Evolutionary conservation across 2,113 vertebrate genomes (phyloP), one percentile per base, ranked within the genome.

Genomic region (Uropsilus gracilis): DNA sequence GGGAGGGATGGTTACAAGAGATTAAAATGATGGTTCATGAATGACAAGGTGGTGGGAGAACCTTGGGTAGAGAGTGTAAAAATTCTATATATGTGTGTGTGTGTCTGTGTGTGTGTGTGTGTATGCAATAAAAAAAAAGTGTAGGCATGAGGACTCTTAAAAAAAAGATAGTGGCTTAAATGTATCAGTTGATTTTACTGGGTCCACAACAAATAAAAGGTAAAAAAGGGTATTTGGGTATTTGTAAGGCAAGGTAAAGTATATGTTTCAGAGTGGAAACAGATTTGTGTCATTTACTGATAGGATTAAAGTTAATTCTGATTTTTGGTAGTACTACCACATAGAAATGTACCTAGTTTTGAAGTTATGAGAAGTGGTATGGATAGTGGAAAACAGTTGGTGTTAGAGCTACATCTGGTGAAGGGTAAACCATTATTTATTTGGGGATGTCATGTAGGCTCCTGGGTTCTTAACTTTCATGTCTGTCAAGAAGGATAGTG

Each of bases 161-260:
- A n/a, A n/a, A n/a, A n/a, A n/a, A n/a, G n/a, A n/a, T n/a, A n/a
- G n/a, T n/a, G n/a, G n/a, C n/a, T 86, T 48, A 89, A 71, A 72
- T 32, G 24, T 94, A 50, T 30, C 32, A 8, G 48, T 82, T 85
- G 77, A 78, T 69, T 66, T 86, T 64, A 90, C 12, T 71, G 53
- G 63, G 75, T 92, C 42, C n/a, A 64, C 26, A 95, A 59, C 20
- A 86, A 78, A 89, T 66, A 48, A 30, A 6, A 57, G n/a, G 61
- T 39, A 37, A 26, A 73, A 85, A 48, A 17, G 37, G 22, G 0
- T 83, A 63, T 90, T n/a, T n/a, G n/a, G n/a, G n/a, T n/a, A n/a
- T n/a, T 89, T 85, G 30, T 71, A 72, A 91, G 92, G 57, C 13
- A 87, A 86, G 13, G 32, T 63, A n/a, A 91, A 64, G 24, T 57